Conservation (phyloP, 2,113 vertebrate genomes). For the Morone chrysops region DNA sequence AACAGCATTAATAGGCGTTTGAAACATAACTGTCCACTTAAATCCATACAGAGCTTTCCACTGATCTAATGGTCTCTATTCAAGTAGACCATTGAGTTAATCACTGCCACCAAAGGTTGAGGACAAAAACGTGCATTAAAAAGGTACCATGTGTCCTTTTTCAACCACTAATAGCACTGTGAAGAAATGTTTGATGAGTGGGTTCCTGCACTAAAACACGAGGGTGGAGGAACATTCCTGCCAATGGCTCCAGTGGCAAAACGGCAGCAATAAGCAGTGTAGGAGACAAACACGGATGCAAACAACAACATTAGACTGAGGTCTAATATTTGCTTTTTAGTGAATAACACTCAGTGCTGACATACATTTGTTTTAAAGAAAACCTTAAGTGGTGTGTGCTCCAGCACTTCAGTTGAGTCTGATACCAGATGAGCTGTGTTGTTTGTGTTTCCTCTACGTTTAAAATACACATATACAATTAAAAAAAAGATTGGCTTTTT, state of each 20-base stretch:
- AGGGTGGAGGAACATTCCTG: not conserved
- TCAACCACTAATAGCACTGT: not conserved
- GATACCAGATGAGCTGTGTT: no score
- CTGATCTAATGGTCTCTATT: not conserved
- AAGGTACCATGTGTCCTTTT: not conserved
- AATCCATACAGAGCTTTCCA: not conserved
- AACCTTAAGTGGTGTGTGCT: no score
- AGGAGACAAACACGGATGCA: not conserved
- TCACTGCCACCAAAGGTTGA: not conserved
- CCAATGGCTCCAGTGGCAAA: not conserved
- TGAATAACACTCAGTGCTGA: no score
- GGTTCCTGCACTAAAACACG: no score
- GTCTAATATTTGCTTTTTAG: no score
- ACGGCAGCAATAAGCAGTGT: not conserved
- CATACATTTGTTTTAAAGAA: no score
- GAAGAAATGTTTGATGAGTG: not conserved
- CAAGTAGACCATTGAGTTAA: not conserved
- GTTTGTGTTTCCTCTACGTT: no score
- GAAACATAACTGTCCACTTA: not conserved
- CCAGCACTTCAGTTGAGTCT: no score
- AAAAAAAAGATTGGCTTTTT: no score
- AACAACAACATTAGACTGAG: not conserved
- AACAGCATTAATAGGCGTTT: not conserved
- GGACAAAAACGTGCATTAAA: not conserved
- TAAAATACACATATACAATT: no score